A percentile compares a stretch with the other conserved stretches of the same genome.
phyloP scores from a whole-genome alignment of 2,113 vertebrate species.

The Phyllostomus discolor region DNA sequence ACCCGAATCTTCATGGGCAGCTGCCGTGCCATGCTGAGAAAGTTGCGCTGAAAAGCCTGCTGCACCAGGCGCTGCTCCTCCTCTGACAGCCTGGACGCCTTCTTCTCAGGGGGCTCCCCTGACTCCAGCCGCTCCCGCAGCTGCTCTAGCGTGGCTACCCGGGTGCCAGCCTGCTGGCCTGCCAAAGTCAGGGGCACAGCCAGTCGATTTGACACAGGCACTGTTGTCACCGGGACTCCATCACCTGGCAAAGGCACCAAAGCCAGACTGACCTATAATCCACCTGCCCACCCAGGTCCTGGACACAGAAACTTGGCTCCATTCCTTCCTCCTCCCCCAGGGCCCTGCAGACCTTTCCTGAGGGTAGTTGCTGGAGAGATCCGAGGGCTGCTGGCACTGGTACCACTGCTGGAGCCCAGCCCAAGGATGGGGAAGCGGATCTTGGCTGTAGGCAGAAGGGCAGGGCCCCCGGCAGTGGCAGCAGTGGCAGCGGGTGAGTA shows the following conservation, averaged over 20 bases:
- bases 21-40: conserved; percentile 91
- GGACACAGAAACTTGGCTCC: neutral
- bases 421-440: conserved; percentile 87
- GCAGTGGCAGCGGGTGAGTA: conserved; percentile 80
- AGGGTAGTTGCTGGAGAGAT: conserved; percentile 81
- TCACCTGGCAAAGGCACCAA: conserved; percentile 70
- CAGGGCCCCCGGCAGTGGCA: conserved; percentile 60
- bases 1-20: conserved; percentile 91
- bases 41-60: conserved; percentile 95
- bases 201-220: conserved; percentile 84
- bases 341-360: conserved; percentile 85
- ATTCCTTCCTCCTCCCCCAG: neutral
- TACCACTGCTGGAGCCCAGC: conserved; percentile 73
- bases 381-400: conserved; percentile 79
- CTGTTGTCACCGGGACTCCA: conserved; percentile 73
- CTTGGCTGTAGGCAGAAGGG: conserved; percentile 85
- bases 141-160: conserved; percentile 90
- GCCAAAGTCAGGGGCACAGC: conserved; percentile 85
- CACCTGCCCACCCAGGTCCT: neutral
- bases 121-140: conserved; percentile 91
- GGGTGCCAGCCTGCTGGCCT: conserved; percentile 84
- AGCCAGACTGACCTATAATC: neutral
- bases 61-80: conserved; percentile 96
- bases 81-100: conserved; percentile 82
- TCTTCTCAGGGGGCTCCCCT: conserved; percentile 90